These are phyloP conservation scores for Nemurella pictetii DNA, from an alignment of 2,888 invertebrate genomes.

Conservation along the genomic window DNA sequence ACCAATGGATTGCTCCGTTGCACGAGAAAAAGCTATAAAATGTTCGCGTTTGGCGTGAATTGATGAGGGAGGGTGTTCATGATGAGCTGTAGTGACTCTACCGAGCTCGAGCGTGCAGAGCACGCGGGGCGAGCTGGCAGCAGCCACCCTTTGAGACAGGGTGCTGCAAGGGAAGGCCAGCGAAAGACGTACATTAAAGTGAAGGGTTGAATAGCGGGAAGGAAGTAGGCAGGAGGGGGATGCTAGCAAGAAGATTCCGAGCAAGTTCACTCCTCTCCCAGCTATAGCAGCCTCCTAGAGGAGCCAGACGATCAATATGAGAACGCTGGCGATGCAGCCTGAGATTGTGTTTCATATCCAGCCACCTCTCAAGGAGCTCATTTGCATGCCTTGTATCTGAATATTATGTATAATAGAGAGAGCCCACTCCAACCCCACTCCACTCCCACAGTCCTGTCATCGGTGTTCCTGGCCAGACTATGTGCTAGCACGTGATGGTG, in stretches of 20 bases:
- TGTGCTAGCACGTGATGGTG: not conserved
- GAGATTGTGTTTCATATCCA: constrained; percentile 17
- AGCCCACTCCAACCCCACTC: not conserved
- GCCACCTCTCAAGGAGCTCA: constrained; percentile 14
- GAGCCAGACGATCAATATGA: constrained; percentile 17
- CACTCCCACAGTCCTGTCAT: not conserved
- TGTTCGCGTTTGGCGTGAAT: not conserved
- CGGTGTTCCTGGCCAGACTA: not conserved
- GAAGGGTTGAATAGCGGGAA: not conserved
- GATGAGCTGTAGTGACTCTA: not conserved
- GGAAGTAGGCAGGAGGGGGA: constrained; percentile 4
- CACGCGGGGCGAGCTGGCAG: not conserved
- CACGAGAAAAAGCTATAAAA: not conserved
- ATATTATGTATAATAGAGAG: constrained; percentile 1
- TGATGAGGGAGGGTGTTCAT: not conserved
- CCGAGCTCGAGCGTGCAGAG: too few species aligned
- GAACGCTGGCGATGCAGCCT: not conserved
- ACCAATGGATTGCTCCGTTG: not conserved
- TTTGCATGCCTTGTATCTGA: constrained; percentile 26
- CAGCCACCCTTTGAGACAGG: constrained; percentile 13
- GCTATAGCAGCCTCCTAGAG: not conserved
- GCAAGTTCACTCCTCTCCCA: not conserved
- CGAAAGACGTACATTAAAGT: not conserved
- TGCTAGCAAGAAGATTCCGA: constrained; percentile 1
- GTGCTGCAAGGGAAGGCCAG: not conserved